Evolutionary conservation across 2,113 vertebrate genomes (phyloP), one percentile per base, ranked within the genome.

Genomic region (Pitta sordida): DNA sequence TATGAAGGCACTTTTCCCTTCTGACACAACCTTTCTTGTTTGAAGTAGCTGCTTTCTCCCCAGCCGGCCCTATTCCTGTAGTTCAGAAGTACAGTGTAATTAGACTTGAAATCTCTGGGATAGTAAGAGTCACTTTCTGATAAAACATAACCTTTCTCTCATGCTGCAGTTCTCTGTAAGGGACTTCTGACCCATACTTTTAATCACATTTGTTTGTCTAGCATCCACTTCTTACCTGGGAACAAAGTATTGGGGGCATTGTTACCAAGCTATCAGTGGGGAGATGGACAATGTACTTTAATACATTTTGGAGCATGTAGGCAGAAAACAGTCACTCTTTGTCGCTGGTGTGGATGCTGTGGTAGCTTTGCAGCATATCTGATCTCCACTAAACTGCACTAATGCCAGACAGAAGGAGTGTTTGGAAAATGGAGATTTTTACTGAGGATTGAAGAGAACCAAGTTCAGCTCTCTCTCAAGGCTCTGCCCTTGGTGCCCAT

Each of bases 231-330:
- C 43, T 76, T 67, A n/a, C 41, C 23, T 70, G 32, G 16, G 44
- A 85, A 8, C 26, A 77, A 60, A 20, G 9, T 69, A 36, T 0
- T 85, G 37, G 37, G 9, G 18, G 15, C 30, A 24, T 36, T 80
- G 58, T 55, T 34, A 53, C 24, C 11, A 55, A n/a, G 34, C 11
- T 7, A 1, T 26, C 21, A 37, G n/a, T 2, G 0, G 23, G 53
- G n/a, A 94, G 44, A 24, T 83, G 48, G n/a, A 78, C 36, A 26
- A 44, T n/a, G 8, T 32, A 6, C 16, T 80, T 89, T 60, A 34
- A 13, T 78, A 4, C n/a, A 2, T n/a, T 73, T 83, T 23, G n/a
- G 51, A 23, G 5, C 34, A 16, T 4, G 3, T 44, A 48, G 27
- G 70, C 30, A 56, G 46, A 71, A 74, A 34, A 49, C 15, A 60